phyloP scores from a whole-genome alignment of 92 coral and sea anemone species.

The Parazoanthus atlanticus region DNA sequence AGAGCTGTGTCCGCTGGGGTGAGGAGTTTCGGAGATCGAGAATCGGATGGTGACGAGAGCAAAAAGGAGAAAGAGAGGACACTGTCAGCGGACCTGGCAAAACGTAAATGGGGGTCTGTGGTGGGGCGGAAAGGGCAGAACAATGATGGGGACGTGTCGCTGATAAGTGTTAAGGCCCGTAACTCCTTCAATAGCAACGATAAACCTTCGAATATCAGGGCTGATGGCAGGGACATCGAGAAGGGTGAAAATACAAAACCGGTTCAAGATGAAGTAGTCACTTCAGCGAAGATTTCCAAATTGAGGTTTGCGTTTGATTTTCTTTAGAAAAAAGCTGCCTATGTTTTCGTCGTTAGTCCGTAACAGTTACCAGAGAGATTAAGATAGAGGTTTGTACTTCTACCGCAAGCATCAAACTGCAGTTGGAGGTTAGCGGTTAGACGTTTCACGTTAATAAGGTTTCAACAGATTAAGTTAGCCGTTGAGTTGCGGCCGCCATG shows the following conservation, averaged over 20 bases:
- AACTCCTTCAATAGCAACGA: slow-evolving; percentile 16
- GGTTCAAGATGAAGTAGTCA: not conserved
- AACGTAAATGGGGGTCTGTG: slow-evolving; percentile 14
- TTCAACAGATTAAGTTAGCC: too few relatives aligned
- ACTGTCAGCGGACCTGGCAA: not conserved
- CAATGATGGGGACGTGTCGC: slow-evolving; percentile 15
- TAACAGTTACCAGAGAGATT: too few relatives aligned
- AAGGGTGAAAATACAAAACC: not conserved
- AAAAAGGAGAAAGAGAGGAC: slow-evolving; percentile 11
- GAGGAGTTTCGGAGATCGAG: not conserved
- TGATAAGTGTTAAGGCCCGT: slow-evolving; percentile 35
- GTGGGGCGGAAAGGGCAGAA: slow-evolving; percentile 16
- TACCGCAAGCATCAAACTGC: too few relatives aligned
- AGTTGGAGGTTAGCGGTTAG: too few relatives aligned
- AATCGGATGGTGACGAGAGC: not conserved
- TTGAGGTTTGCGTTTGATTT: not conserved
- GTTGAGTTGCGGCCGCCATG: too few relatives aligned
- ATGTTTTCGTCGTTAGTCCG: not conserved
- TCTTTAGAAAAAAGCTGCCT: not conserved
- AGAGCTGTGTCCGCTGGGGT: slow-evolving; percentile 7
- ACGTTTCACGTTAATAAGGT: too few relatives aligned
- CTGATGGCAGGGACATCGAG: not conserved
- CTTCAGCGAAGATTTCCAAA: not conserved
- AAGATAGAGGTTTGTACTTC: too few relatives aligned
- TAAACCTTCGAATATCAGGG: not conserved